Evolutionary conservation across 2,888 invertebrate species (phyloP).

Genomic region (Chirona hameri): DNA sequence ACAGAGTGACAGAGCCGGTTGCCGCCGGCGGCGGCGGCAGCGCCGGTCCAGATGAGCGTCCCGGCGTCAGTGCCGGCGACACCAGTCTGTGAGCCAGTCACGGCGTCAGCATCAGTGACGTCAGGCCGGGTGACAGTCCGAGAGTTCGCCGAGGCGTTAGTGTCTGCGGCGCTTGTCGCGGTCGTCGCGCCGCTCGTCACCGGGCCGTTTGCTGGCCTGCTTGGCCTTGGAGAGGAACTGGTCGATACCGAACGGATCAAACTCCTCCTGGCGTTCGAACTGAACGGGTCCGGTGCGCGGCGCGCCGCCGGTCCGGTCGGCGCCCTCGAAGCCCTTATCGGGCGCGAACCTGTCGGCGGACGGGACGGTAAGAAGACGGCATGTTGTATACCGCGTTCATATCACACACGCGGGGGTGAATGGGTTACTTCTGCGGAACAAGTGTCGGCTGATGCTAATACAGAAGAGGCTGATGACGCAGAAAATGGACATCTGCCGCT

Average conservation of each 20-base stretch:
- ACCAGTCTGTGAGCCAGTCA: background rate
- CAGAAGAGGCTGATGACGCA: too few relatives aligned
- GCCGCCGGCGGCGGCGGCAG: too few relatives aligned
- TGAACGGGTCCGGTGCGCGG: conserved; percentile 88
- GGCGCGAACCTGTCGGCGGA: conserved; percentile 72
- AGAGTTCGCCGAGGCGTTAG: conserved; percentile 31
- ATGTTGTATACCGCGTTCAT: background rate
- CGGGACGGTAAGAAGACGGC: too few relatives aligned
- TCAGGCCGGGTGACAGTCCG: background rate
- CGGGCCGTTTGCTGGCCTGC: conserved; percentile 62
- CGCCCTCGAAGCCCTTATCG: conserved; percentile 93
- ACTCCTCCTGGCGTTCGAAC: conserved; percentile 63
- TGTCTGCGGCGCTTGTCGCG: conserved; percentile 42
- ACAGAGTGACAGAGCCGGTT: too few relatives aligned
- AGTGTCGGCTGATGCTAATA: too few relatives aligned
- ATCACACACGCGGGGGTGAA: background rate
- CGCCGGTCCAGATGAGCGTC: background rate
- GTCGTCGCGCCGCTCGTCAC: conserved; percentile 41
- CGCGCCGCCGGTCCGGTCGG: conserved; percentile 60
- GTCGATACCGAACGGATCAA: conserved; percentile 96
- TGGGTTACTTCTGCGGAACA: too few relatives aligned
- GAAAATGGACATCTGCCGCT: too few relatives aligned
- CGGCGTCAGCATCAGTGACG: background rate
- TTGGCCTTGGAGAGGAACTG: conserved; percentile 98
- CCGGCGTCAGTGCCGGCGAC: background rate